These are phyloP conservation scores for Prionace glauca DNA, from an alignment of 2,797 vertebrate species.

Conservation along the genomic window DNA sequence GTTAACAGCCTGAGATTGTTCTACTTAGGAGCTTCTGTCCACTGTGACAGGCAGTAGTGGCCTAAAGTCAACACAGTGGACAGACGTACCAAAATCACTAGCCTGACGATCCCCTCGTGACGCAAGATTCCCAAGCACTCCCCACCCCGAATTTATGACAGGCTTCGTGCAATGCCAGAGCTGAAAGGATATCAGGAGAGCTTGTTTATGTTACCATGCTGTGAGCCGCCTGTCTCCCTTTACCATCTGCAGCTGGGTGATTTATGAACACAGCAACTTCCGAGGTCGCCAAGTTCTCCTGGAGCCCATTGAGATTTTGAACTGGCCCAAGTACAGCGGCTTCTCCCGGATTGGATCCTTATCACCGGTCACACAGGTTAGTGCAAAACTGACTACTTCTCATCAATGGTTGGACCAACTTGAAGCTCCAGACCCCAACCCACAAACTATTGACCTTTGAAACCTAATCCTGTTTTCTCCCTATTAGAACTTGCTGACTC, in stretches of 20 bases:
- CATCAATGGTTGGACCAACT: background rate
- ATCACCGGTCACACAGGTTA: constrained; percentile 80
- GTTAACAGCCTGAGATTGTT: background rate
- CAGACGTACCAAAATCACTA: background rate
- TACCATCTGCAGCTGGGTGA: constrained; percentile 73
- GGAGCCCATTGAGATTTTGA: constrained; percentile 78
- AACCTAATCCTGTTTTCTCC: background rate
- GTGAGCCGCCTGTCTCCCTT: background rate
- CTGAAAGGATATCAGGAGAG: background rate
- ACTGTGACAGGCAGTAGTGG: background rate
- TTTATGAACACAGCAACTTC: constrained; percentile 84
- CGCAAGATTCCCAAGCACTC: background rate
- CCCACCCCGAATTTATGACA: background rate
- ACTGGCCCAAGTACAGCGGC: constrained; percentile 84
- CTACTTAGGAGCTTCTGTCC: background rate
- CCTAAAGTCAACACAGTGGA: background rate
- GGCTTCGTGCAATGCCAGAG: background rate
- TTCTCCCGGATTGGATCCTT: constrained; percentile 76
- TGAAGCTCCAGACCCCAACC: background rate
- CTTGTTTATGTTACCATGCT: background rate
- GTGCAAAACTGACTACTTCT: background rate
- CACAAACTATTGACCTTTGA: background rate
- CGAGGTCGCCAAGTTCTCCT: constrained; percentile 87
- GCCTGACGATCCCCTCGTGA: background rate
- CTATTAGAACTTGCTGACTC: background rate